Conservation (phyloP, 2,797 vertebrate genomes). For the Pampus argenteus region DNA sequence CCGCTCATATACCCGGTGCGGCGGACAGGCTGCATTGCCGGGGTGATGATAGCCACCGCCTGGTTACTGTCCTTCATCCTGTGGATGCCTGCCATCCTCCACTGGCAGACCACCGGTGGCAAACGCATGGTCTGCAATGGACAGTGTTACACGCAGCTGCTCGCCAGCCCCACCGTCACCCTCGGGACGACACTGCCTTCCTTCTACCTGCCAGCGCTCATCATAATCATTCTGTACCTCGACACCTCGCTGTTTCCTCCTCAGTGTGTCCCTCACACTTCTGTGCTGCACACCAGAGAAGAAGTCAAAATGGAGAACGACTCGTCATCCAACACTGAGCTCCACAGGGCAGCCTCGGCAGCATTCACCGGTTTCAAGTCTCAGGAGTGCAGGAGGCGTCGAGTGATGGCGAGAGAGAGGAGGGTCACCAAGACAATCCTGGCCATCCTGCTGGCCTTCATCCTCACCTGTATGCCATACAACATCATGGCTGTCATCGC, state of each 20-base stretch:
- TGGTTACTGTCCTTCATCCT: constrained; percentile 92
- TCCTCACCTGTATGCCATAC: constrained; percentile 93
- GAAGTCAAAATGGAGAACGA: constrained; percentile 7
- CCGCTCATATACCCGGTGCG: constrained; percentile 90
- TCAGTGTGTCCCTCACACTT: neutral
- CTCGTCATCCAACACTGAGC: constrained; percentile 27
- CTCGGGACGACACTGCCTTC: constrained; percentile 90
- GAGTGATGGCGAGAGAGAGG: constrained; percentile 88
- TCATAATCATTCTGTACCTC: constrained; percentile 91
- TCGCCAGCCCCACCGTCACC: constrained; percentile 90
- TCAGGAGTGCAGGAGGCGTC: constrained; percentile 70
- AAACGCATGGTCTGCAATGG: constrained; percentile 82
- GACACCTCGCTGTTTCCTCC: constrained; percentile 1
- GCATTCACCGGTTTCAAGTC: constrained; percentile 34
- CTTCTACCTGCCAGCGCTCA: constrained; percentile 91
- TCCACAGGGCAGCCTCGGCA: constrained; percentile 9
- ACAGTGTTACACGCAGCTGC: constrained; percentile 91
- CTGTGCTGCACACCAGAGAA: neutral
- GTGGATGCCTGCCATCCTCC: constrained; percentile 93
- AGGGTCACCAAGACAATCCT: constrained; percentile 93
- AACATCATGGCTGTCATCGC: constrained; percentile 92
- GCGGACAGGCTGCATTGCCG: constrained; percentile 86
- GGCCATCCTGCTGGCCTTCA: constrained; percentile 91
- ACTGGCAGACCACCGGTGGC: constrained; percentile 89
- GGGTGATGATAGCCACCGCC: constrained; percentile 87